Evolutionary conservation across 2,888 invertebrate genomes (phyloP).

Genomic region (Apodemia hepburni): DNA sequence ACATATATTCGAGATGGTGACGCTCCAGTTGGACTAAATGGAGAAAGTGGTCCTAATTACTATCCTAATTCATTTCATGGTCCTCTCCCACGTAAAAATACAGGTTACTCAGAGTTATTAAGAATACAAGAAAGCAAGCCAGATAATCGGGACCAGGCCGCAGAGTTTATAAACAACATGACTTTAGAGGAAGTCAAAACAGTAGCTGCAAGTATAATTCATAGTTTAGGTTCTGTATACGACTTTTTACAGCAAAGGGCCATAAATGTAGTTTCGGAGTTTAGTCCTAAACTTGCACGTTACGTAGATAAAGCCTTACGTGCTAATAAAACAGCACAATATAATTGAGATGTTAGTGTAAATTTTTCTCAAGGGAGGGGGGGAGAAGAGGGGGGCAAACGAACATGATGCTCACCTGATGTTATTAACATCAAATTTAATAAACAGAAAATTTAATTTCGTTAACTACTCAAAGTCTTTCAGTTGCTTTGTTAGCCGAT

Average conservation of each 20-base stretch:
- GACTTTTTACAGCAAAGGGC: constrained; percentile 73
- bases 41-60: constrained; percentile 92
- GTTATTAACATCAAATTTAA: too few relatives aligned
- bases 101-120: constrained; percentile 68
- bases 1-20: constrained; percentile 93
- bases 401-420: too few relatives aligned
- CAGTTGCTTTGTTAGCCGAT: too few relatives aligned
- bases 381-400: too few relatives aligned
- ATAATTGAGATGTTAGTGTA: too few relatives aligned
- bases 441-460: too few relatives aligned
- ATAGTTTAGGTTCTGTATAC: constrained; percentile 82
- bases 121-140: constrained; percentile 84
- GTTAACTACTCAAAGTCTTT: too few relatives aligned
- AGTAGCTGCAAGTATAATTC: constrained; percentile 88
- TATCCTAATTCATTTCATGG: constrained; percentile 95
- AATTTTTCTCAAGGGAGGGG: too few relatives aligned
- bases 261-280: constrained; percentile 8
- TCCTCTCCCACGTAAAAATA: constrained; percentile 82
- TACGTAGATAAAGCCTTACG: not conserved
- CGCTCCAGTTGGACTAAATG: constrained; percentile 85
- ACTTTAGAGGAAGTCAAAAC: constrained; percentile 84
- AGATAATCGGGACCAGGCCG: constrained; percentile 91
- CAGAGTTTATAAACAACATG: constrained; percentile 86
- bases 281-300: constrained; percentile 14
- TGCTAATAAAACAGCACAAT: not conserved